Conservation (phyloP, 2,888 invertebrate genomes). For the Latrodectus elegans region DNA sequence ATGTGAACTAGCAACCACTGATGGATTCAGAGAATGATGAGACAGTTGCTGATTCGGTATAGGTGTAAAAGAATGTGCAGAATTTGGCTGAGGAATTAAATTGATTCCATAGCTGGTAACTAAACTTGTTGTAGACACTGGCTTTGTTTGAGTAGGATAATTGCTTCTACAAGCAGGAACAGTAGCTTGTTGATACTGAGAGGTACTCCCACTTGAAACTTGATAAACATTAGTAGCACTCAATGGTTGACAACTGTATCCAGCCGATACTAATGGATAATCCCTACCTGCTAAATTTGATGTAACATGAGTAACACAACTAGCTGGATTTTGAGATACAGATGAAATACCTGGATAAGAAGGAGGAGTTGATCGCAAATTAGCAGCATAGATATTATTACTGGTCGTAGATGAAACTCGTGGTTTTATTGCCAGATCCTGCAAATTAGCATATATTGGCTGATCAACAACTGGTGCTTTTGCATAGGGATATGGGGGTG, state of each 20-base stretch:
- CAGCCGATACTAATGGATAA: conserved; percentile 49
- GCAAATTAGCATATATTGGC: conserved; percentile 67
- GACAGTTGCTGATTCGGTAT: conserved; percentile 42
- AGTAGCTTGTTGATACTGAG: conserved; percentile 37
- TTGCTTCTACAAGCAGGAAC: conserved; percentile 10
- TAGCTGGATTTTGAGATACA: neutral
- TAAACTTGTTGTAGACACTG: conserved; percentile 4
- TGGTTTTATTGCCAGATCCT: conserved; percentile 46
- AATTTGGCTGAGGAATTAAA: conserved; percentile 22
- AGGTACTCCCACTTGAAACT: conserved; percentile 45
- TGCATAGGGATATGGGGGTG: conserved; percentile 65
- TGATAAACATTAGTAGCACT: conserved; percentile 53
- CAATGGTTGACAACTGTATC: conserved; percentile 59
- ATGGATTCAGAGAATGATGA: conserved; percentile 23
- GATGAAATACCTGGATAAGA: conserved; percentile 30
- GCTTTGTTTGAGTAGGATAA: conserved; percentile 4
- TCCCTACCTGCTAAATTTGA: conserved; percentile 13
- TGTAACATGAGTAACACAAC: conserved; percentile 8
- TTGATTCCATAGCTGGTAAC: conserved; percentile 15
- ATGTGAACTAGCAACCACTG: conserved; percentile 23
- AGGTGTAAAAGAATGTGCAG: conserved; percentile 49
- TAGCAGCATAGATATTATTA: neutral
- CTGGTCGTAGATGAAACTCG: neutral
- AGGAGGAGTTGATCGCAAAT: neutral
- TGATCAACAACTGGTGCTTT: conserved; percentile 30